Base-by-base conservation (phyloP, 2,113 vertebrate genomes). In the Etia nguti region DNA sequence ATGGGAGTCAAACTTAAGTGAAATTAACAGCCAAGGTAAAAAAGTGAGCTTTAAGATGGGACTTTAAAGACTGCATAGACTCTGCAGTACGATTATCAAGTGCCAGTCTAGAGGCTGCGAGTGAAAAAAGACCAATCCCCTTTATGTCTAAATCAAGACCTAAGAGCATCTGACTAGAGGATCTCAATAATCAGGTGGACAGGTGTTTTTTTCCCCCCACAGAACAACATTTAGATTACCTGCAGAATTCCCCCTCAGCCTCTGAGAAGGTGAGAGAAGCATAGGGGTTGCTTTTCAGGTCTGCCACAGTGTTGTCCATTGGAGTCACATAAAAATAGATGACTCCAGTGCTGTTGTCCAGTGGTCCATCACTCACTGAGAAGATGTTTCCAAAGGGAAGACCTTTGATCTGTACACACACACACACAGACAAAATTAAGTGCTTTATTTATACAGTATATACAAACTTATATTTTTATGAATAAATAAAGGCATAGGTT, bases 321-420 rank as follows among this genome's bases (percentile, higher is more conserved):
- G 95, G 95, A 2, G 97, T 97, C 92, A 98, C 60, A 0, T 97
- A 98, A 80, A 98, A 98, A 90, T 97, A 98, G 26, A 98, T 97
- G 29, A 97, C 94, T 83, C 98, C 98, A 2, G 97, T 98, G 94
- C 97, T 97, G 93, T 98, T 98, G 87, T 96, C 96, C 87, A 95
- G 2, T 0, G 97, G 97, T 6, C 98, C 98, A 2, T 98, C 98
- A 0, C 97, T 98, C 89, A 98, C 86, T 12, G 97, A 97, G 88
- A 98, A 95, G 90, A 97, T 97, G 92, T 96, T 98, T n/a, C 98
- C 98, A 91, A 97, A 98, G 3, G 98, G 97, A 59, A 97, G 80
- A 54, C 97, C 98, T 93, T 94, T 96, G 80, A 98, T 97, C 97
- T 98, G 94, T 46, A 57, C 2, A 88, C 36, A 95, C 60, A 60